Conservation (phyloP, 37 sponge, comb jelly and placozoan genomes). For the Tethya wilhelma region DNA sequence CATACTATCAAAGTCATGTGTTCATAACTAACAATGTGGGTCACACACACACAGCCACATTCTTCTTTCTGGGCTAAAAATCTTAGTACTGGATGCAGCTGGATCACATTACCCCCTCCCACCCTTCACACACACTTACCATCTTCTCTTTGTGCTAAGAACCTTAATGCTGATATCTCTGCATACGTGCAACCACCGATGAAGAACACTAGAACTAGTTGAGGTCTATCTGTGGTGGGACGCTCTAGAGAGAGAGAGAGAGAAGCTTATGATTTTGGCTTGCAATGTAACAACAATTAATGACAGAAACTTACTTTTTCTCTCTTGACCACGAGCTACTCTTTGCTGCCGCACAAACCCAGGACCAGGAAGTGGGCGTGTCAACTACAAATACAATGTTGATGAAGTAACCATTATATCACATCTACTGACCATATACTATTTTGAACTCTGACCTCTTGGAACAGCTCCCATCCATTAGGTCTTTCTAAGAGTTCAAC, state of each 20-base stretch:
- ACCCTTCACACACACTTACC: slow-evolving; percentile 33
- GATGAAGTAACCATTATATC: no score
- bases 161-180: slow-evolving; percentile 95
- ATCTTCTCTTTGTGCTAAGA: slow-evolving; percentile 83
- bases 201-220: slow-evolving; percentile 90
- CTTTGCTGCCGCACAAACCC: background rate
- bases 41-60: no score
- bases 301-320: slow-evolving; percentile 20
- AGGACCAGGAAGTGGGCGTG: slow-evolving; percentile 32
- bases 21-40: no score
- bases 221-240: slow-evolving; percentile 56
- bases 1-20: background rate
- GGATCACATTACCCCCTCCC: background rate
- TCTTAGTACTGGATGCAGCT: no score
- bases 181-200: slow-evolving; percentile 95
- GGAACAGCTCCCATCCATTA: slow-evolving; percentile 49
- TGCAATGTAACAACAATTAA: background rate
- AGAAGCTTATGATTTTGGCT: background rate
- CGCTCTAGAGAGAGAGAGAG: slow-evolving; percentile 11
- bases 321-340: slow-evolving; percentile 30
- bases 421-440: no score
- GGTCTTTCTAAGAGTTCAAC: slow-evolving; percentile 76
- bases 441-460: slow-evolving; percentile 70
- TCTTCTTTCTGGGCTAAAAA: no score
- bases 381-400: background rate